phyloP scores from a whole-genome alignment of 1,140 invertebrate species.

The Marisa cornuarietis region DNA sequence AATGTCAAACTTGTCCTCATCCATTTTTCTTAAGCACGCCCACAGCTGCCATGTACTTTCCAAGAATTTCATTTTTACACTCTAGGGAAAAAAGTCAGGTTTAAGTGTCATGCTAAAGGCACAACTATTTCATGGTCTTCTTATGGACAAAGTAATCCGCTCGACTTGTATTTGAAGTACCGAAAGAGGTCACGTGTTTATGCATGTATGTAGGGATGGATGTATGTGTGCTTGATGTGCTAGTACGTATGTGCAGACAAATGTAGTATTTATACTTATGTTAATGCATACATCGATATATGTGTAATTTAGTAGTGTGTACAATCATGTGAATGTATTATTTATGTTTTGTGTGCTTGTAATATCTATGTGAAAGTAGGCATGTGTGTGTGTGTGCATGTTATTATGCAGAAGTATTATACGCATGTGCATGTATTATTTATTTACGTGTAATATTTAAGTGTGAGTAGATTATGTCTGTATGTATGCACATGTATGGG shows the following conservation, averaged over 20 bases:
- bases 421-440: neutral
- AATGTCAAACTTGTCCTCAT: no score
- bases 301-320: constrained; percentile 9
- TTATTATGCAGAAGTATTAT: neutral
- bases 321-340: neutral
- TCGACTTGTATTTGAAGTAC: no score
- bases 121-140: no score
- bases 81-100: no score
- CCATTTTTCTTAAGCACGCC: no score
- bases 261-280: constrained; percentile 3
- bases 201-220: constrained; percentile 14
- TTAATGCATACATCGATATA: neutral
- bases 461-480: neutral
- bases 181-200: neutral
- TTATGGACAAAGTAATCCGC: no score
- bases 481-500: neutral
- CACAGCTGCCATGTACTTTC: no score
- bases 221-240: no score
- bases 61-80: no score
- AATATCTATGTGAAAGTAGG: neutral
- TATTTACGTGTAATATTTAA: neutral
- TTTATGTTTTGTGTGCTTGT: constrained; percentile 5
- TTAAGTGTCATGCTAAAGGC: no score
- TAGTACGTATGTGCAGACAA: neutral
- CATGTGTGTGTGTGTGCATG: neutral